Evolutionary conservation across 2,797 vertebrate species (phyloP).

Genomic region (Tinamus major): DNA sequence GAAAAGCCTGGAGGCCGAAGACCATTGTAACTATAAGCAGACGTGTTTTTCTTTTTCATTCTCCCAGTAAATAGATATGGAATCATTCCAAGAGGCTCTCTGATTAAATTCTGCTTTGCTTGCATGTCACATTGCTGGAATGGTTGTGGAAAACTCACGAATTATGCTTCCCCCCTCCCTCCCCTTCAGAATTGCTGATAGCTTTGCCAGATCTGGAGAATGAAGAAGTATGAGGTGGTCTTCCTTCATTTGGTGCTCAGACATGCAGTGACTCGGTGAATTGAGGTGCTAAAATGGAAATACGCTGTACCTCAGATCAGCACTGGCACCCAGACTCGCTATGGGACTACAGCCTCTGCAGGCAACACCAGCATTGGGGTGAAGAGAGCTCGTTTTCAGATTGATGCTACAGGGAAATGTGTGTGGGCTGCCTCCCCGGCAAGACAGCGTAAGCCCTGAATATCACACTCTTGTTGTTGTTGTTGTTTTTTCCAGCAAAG

Average conservation of each 20-base stretch:
- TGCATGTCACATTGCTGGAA: neutral
- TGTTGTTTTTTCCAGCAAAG: no score
- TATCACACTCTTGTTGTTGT: neutral
- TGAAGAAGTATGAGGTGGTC: accelerated
- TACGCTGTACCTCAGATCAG: neutral
- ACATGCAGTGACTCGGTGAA: neutral
- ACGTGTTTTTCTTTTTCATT: constrained; percentile 20
- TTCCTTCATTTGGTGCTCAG: neutral
- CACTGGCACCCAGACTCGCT: neutral
- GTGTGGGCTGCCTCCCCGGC: accelerated
- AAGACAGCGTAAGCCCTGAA: accelerated
- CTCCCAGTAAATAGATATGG: constrained; percentile 39
- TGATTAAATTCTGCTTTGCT: neutral
- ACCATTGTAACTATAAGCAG: constrained; percentile 26
- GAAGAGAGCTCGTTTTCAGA: neutral
- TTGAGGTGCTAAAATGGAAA: neutral
- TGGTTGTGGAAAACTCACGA: constrained; percentile 24
- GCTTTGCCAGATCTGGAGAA: neutral
- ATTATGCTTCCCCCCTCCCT: neutral
- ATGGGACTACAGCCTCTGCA: neutral
- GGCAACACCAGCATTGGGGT: neutral
- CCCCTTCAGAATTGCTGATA: constrained; percentile 12
- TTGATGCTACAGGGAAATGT: neutral
- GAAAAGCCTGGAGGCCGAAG: constrained; percentile 43
- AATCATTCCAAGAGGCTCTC: constrained; percentile 7